Conservation (phyloP, 2,797 vertebrate genomes). For the Rhincodon typus region DNA sequence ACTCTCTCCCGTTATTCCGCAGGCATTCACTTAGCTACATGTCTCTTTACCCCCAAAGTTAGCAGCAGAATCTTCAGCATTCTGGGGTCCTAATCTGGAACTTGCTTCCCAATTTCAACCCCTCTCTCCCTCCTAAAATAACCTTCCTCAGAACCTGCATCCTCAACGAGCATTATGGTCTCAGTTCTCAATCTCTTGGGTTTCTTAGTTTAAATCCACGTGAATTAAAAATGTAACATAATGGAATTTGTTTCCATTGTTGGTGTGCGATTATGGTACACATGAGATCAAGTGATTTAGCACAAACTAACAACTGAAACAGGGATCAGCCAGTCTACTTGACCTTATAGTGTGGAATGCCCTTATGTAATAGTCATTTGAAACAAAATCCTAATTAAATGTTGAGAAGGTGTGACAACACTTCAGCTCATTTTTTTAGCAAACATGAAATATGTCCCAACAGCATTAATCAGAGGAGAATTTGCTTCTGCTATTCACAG, state of each 20-base stretch:
- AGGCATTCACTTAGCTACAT: background rate
- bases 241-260: background rate
- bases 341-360: background rate
- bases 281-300: background rate
- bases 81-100: background rate
- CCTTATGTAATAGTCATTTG: background rate
- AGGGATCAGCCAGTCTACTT: background rate
- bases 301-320: background rate
- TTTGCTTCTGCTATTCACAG: background rate
- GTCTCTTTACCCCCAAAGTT: background rate
- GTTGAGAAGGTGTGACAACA: background rate
- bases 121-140: background rate
- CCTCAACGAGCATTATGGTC: background rate
- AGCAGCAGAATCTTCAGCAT: background rate
- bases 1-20: background rate
- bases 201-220: background rate
- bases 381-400: background rate
- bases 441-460: background rate
- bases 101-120: background rate
- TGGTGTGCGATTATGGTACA: background rate
- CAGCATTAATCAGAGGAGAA: background rate
- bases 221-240: background rate
- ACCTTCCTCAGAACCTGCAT: background rate
- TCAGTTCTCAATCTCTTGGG: background rate
- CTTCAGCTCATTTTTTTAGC: background rate